Percentiles rank a stretch among this genome's conserved stretches.
phyloP scores from a whole-genome alignment of 2,113 vertebrate genomes.

The Apodemus speciosus region DNA sequence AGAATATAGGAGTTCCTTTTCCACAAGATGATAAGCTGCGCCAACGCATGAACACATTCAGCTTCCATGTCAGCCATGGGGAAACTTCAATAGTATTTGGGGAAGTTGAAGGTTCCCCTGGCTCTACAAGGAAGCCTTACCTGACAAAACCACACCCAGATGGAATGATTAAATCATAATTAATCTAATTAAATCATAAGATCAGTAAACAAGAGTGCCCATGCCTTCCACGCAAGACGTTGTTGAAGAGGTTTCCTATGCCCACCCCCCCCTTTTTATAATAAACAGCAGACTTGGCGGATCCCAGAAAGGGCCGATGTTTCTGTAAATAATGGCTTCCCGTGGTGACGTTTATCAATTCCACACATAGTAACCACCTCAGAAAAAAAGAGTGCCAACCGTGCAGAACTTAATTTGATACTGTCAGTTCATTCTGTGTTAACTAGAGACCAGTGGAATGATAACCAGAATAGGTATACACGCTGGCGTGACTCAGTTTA shows the following conservation, averaged over 20 bases:
- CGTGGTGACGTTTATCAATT: neutral
- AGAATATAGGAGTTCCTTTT: neutral
- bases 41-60: neutral
- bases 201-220: slow-evolving; percentile 61
- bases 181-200: slow-evolving; percentile 47
- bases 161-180: neutral
- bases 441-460: neutral
- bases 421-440: neutral
- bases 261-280: neutral
- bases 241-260: neutral
- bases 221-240: neutral
- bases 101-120: slow-evolving; percentile 22
- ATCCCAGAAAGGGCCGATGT: neutral
- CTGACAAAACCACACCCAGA: slow-evolving; percentile 58
- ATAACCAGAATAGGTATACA: neutral
- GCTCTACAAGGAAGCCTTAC: slow-evolving; percentile 46
- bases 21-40: neutral
- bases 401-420: neutral
- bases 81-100: neutral
- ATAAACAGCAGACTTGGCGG: neutral
- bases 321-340: slow-evolving; percentile 34
- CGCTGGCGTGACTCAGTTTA: slow-evolving; percentile 52
- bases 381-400: slow-evolving; percentile 26
- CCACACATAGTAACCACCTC: neutral
- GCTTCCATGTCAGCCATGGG: neutral